These are phyloP conservation scores for Teleogryllus oceanicus DNA, from an alignment of 2,888 invertebrate genomes.

Conservation along the genomic window DNA sequence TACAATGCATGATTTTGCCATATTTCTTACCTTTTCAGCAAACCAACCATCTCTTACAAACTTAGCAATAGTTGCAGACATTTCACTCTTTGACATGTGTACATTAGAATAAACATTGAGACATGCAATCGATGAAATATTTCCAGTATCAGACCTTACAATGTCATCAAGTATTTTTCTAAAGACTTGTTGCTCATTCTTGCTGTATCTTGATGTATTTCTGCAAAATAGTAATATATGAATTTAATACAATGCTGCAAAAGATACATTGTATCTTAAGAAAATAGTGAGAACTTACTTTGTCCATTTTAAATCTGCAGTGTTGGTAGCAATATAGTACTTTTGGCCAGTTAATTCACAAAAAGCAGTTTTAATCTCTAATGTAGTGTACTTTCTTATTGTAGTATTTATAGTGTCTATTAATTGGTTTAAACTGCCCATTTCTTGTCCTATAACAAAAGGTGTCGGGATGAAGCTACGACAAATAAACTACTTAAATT, in stretches of 20 bases:
- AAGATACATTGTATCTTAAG: not conserved
- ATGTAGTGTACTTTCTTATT: not conserved
- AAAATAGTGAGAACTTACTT: not conserved
- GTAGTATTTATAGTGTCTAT: not conserved
- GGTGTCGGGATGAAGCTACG: not conserved
- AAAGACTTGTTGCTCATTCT: not conserved
- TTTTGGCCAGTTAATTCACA: not conserved
- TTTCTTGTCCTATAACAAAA: not conserved
- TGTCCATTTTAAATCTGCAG: not conserved
- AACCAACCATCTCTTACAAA: not conserved
- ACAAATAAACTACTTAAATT: not conserved
- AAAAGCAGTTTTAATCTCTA: not conserved
- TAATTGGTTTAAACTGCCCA: not conserved
- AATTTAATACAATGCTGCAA: not conserved
- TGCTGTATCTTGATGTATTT: not conserved
- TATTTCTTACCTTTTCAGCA: not conserved
- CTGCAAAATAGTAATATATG: not conserved
- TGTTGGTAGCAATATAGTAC: not conserved
- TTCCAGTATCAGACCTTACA: not conserved
- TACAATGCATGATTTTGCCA: too few species aligned
- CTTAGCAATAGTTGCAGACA: not conserved
- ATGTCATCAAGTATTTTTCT: not conserved
- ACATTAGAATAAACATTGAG: not conserved
- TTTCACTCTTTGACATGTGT: not conserved
- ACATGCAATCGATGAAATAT: not conserved